phyloP scores from a whole-genome alignment of 1,140 invertebrate genomes.

The Chironomus tepperi region DNA sequence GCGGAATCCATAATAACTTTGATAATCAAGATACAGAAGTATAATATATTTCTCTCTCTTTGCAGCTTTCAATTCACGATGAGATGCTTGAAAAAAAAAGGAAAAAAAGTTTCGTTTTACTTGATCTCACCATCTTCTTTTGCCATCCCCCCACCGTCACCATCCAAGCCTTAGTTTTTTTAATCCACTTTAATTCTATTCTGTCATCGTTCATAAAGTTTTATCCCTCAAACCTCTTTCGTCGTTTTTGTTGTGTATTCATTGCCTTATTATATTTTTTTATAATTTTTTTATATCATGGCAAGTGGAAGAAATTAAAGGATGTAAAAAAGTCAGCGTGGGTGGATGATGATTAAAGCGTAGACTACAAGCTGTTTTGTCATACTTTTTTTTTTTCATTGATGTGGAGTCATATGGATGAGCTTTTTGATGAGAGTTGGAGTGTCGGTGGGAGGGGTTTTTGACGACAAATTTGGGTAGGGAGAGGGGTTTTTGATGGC shows the following conservation, averaged over 20 bases:
- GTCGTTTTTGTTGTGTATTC: no score
- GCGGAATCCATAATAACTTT: neutral
- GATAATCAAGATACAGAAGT: neutral
- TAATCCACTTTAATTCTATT: constrained; percentile 20
- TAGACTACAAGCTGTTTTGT: no score
- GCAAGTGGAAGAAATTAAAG: neutral
- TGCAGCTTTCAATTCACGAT: neutral
- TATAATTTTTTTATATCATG: no score
- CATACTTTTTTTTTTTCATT: no score
- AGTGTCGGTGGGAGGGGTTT: no score
- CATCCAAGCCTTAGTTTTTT: neutral
- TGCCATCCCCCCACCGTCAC: neutral
- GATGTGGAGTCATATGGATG: no score
- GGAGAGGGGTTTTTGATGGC: no score
- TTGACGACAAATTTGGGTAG: no score
- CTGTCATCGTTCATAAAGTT: constrained; percentile 22
- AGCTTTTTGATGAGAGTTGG: no score
- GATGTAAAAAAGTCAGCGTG: neutral
- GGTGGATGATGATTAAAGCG: no score
- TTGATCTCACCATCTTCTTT: neutral
- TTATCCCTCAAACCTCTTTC: neutral
- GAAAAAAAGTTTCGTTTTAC: neutral
- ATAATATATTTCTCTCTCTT: neutral
- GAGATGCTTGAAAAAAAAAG: neutral
- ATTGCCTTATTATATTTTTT: no score